Evolutionary conservation across 2,888 invertebrate species (phyloP).

Genomic region (Lapara coniferarum): DNA sequence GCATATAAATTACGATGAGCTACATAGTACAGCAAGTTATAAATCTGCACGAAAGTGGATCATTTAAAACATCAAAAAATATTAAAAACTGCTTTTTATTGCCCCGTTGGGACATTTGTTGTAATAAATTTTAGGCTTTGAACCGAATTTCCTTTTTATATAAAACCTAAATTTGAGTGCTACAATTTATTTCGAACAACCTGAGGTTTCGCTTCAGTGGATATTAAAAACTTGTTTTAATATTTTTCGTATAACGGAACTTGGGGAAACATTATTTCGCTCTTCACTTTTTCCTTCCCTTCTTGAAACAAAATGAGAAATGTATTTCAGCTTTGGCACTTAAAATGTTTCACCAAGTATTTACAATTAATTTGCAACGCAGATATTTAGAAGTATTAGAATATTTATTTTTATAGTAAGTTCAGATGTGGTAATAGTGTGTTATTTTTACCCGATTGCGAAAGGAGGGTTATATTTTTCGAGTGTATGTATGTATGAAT

Average conservation of each 20-base stretch:
- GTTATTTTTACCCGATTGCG: too few relatives aligned
- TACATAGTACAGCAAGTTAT: background rate
- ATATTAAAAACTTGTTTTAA: constrained; percentile 19
- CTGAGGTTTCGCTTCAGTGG: constrained; percentile 19
- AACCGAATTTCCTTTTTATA: constrained; percentile 15
- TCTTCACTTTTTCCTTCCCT: constrained; percentile 1
- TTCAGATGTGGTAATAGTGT: too few relatives aligned
- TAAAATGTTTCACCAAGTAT: background rate
- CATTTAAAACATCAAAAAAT: constrained; percentile 9
- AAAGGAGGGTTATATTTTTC: too few relatives aligned
- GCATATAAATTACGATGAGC: background rate
- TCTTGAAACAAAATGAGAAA: constrained; percentile 13
- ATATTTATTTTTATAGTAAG: too few relatives aligned
- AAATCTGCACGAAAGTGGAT: constrained; percentile 8
- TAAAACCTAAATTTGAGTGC: constrained; percentile 21
- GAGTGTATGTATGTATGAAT: too few relatives aligned
- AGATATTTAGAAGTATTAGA: background rate
- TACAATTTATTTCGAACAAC: constrained; percentile 13
- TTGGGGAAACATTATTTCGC: constrained; percentile 2
- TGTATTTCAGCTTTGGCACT: background rate
- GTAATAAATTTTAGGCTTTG: constrained; percentile 10
- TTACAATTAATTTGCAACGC: background rate
- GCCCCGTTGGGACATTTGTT: background rate
- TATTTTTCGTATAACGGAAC: constrained; percentile 10
- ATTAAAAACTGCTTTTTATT: constrained; percentile 14